Evolutionary conservation across 2,113 vertebrate species (phyloP).

Genomic region (Antigone vipio): DNA sequence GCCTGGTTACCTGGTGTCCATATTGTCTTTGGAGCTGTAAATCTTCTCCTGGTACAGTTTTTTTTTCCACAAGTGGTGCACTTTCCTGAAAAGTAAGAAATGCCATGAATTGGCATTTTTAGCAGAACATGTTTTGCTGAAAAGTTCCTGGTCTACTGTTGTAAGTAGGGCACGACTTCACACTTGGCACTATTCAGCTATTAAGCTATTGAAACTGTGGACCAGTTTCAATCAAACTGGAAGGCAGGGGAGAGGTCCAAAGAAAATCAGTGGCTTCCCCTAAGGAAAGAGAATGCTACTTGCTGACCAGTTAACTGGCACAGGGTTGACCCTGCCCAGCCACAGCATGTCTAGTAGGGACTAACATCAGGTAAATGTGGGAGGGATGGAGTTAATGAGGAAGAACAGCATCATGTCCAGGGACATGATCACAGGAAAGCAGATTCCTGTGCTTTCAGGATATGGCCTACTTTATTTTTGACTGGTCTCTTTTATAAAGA

Average conservation of each 20-base stretch:
- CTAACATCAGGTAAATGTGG: not conserved
- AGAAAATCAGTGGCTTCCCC: not conserved
- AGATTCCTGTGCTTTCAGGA: not conserved
- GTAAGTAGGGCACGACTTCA: not conserved
- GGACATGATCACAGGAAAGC: not conserved
- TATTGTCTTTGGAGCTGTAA: not conserved
- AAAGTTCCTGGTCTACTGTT: not conserved
- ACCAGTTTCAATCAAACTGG: not conserved
- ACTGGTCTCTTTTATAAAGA: not conserved
- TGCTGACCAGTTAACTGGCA: not conserved
- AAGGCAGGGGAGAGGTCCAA: not conserved
- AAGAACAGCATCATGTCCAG: not conserved
- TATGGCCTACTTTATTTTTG: not conserved
- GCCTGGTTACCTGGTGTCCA: not conserved
- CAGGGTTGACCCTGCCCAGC: not conserved
- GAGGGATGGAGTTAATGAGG: too few relatives aligned
- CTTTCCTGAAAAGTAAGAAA: not conserved
- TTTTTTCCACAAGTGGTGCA: not conserved
- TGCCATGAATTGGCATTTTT: not conserved
- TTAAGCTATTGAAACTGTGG: not conserved
- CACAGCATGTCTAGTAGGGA: not conserved
- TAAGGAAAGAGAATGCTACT: not conserved
- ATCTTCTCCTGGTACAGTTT: not conserved
- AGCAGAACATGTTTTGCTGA: not conserved
- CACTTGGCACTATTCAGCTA: not conserved